A percentile compares a stretch with the other conserved stretches of the same genome.
Conservation (phyloP, 2,113 vertebrate species). For the Isichthys henryi region DNA sequence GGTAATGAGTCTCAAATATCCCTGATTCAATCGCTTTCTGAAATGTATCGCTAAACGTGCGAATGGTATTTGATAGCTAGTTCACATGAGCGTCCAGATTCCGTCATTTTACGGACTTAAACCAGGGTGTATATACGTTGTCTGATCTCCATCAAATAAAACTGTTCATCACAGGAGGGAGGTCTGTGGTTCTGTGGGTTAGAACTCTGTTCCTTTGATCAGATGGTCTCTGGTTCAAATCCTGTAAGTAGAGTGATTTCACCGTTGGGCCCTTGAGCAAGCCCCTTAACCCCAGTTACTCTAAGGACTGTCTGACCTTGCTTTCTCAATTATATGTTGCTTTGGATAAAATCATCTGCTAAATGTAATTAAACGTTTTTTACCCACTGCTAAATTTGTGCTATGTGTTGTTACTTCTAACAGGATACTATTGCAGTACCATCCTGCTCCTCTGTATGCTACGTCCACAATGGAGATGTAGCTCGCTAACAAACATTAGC, state of each 20-base stretch:
- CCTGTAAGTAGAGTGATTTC: not conserved
- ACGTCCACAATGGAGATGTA: not conserved
- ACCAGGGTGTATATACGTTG: not conserved
- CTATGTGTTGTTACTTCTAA: not conserved
- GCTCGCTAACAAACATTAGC: not conserved
- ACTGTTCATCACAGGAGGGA: not conserved
- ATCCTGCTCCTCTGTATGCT: not conserved
- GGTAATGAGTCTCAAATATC: not conserved
- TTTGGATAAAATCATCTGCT: not conserved
- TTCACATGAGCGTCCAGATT: not conserved
- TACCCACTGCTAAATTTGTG: not conserved
- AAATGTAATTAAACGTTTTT: not conserved
- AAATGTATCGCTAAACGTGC: not conserved
- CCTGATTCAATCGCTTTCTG: not conserved
- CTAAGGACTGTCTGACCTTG: not conserved
- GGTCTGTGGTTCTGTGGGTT: not conserved
- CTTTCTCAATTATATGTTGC: not conserved
- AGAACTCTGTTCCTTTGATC: not conserved
- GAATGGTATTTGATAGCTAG: not conserved
- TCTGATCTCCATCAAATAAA: not conserved
- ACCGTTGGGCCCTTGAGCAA: not conserved
- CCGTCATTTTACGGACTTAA: not conserved
- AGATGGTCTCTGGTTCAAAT: not conserved
- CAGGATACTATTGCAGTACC: not conserved
- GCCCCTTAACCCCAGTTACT: not conserved